These are phyloP conservation scores for Drosophila sucinea DNA, from an alignment of 1,140 invertebrate genomes.

Conservation along the genomic window DNA sequence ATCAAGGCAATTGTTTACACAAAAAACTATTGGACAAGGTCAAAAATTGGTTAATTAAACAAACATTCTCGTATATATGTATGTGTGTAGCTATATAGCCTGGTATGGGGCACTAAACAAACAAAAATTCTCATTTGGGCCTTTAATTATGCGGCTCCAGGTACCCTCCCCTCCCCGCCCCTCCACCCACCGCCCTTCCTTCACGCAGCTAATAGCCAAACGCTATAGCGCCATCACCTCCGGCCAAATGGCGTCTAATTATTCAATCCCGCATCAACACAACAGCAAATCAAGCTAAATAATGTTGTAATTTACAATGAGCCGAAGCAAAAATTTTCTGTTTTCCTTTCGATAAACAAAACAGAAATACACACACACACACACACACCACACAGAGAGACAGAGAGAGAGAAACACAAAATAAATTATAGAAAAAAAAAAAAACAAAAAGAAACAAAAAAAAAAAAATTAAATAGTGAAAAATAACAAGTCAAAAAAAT, in stretches of 20 bases:
- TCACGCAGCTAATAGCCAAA: background rate
- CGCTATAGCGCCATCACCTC: background rate
- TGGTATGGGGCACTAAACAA: constrained; percentile 34
- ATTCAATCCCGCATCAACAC: constrained; percentile 54
- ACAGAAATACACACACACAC: constrained; percentile 7
- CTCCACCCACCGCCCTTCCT: background rate
- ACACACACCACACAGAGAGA: no score
- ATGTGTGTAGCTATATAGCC: constrained; percentile 22
- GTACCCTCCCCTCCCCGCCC: constrained; percentile 12
- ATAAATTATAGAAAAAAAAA: background rate
- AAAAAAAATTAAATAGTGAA: constrained; percentile 72
- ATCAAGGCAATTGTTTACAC: constrained; percentile 15
- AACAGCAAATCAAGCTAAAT: constrained; percentile 34
- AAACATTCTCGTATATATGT: constrained; percentile 25
- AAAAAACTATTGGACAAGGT: constrained; percentile 55
- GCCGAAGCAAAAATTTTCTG: constrained; percentile 46
- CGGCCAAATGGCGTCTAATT: constrained; percentile 47
- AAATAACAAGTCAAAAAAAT: constrained; percentile 81
- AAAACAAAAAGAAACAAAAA: background rate
- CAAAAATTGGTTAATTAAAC: constrained; percentile 59
- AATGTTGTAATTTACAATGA: constrained; percentile 75
- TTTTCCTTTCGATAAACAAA: constrained; percentile 64
- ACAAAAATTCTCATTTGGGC: constrained; percentile 17
- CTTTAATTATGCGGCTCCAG: constrained; percentile 48
- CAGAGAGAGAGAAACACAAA: background rate